A percentile compares a stretch with the other conserved stretches of the same genome.
Conservation (phyloP, 1,140 invertebrate genomes). For the Globodera rostochiensis region DNA sequence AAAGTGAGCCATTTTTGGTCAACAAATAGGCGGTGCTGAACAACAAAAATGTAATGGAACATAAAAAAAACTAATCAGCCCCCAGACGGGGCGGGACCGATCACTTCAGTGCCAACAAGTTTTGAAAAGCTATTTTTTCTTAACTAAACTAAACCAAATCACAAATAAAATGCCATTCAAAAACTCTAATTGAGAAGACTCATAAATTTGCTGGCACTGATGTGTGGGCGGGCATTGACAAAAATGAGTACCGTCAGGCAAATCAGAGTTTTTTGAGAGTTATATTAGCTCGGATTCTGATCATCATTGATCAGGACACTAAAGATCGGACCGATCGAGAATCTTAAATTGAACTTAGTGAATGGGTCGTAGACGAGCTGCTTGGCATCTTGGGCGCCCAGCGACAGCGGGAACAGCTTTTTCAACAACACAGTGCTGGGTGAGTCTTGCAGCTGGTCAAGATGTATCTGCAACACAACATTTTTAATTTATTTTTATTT, state of each 20-base stretch:
- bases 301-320: background rate
- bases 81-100: no score
- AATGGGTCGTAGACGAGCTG: slow-evolving; percentile 63
- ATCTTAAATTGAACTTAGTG: slow-evolving; percentile 48
- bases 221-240: no score
- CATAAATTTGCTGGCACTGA: no score
- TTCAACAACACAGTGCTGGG: slow-evolving; percentile 48
- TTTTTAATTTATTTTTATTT: background rate
- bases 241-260: no score
- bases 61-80: no score
- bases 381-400: slow-evolving; percentile 63
- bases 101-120: no score
- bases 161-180: no score
- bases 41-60: background rate
- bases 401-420: slow-evolving; percentile 56
- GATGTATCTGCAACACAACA: slow-evolving; percentile 46
- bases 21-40: slow-evolving; percentile 63
- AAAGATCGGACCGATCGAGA: background rate
- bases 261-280: no score
- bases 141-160: no score
- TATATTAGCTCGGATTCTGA: background rate
- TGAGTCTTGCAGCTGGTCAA: slow-evolving; percentile 53
- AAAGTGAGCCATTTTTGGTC: slow-evolving; percentile 62
- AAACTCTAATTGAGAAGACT: background rate
- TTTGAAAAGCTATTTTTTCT: no score